Percentiles rank a stretch among this genome's conserved stretches.
These are phyloP conservation scores for Stichodactyla mertensii DNA, from an alignment of 64 coral and sea anemone genomes.

Conservation along the genomic window DNA sequence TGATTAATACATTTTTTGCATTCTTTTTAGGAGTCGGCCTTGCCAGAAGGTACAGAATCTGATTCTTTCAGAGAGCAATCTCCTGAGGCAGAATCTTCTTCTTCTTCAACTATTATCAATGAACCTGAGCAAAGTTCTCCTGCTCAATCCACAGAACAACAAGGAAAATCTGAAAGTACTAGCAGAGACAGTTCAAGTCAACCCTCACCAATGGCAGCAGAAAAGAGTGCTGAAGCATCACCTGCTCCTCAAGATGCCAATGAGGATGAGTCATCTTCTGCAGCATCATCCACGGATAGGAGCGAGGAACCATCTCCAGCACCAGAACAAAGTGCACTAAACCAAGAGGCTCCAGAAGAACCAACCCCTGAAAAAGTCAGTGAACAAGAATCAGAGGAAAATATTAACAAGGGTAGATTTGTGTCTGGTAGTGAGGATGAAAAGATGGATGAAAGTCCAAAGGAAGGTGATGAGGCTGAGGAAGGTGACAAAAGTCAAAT, in stretches of 20 bases:
- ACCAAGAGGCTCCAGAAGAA: constrained; percentile 5
- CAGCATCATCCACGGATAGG: not conserved
- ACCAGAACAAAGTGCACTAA: constrained; percentile 8
- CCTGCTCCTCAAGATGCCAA: constrained; percentile 7
- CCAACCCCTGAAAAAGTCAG: not conserved
- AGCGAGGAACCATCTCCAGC: constrained; percentile 1
- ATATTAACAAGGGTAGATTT: not conserved
- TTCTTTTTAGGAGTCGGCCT: not conserved
- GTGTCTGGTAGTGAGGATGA: not conserved
- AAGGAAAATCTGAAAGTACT: not conserved
- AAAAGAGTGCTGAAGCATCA: constrained; percentile 9
- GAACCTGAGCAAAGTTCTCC: not conserved
- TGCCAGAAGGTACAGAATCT: not conserved
- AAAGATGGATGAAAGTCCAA: not conserved
- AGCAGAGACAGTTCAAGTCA: not conserved
- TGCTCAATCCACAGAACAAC: not conserved
- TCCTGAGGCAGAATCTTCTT: constrained; percentile 2
- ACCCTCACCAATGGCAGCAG: not conserved
- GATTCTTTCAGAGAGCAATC: not conserved
- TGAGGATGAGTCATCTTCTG: constrained; percentile 6
- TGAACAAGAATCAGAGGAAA: not conserved
- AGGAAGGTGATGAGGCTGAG: not conserved
- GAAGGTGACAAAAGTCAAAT: not conserved
- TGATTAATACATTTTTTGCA: not conserved
- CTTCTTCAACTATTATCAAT: constrained; percentile 15